Evolutionary conservation across 2,797 vertebrate genomes (phyloP).

Genomic region (Darevskia nairensis): DNA sequence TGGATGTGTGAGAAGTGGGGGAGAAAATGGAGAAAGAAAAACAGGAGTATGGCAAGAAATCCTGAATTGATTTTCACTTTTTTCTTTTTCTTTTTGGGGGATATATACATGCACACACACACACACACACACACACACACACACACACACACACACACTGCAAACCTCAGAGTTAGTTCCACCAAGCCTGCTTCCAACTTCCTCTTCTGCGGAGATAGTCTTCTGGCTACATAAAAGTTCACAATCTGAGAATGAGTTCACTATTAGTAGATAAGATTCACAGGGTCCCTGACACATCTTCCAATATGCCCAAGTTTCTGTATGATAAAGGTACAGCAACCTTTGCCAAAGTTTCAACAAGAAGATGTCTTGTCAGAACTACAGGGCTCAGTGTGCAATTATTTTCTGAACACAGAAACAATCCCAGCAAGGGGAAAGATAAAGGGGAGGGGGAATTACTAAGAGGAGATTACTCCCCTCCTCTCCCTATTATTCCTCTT

Average conservation of each 20-base stretch:
- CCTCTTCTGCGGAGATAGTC: not conserved
- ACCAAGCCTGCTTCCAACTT: not conserved
- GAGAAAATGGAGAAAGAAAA: too few relatives aligned
- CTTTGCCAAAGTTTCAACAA: conserved; percentile 13
- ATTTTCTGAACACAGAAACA: conserved; percentile 2
- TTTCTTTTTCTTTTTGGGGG: too few relatives aligned
- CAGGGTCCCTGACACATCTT: not conserved
- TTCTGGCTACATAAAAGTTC: not conserved
- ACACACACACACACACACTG: not conserved
- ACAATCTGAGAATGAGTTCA: not conserved
- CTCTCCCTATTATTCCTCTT: not conserved
- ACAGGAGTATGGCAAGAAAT: too few relatives aligned
- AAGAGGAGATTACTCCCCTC: not conserved
- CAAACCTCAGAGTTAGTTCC: not conserved
- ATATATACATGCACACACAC: not conserved
- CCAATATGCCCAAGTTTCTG: not conserved
- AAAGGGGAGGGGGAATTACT: not conserved
- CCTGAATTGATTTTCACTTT: too few relatives aligned
- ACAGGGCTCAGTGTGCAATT: not conserved
- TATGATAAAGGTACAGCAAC: conserved; percentile 2
- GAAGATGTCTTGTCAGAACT: not conserved
- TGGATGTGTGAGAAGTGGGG: too few relatives aligned
- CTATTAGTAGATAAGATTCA: not conserved
- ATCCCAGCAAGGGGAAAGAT: not conserved
- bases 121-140: too few relatives aligned